Percentiles rank a stretch among this genome's conserved stretches.
Conservation (phyloP, 2,888 invertebrate genomes). For the Diabrotica balteata region DNA sequence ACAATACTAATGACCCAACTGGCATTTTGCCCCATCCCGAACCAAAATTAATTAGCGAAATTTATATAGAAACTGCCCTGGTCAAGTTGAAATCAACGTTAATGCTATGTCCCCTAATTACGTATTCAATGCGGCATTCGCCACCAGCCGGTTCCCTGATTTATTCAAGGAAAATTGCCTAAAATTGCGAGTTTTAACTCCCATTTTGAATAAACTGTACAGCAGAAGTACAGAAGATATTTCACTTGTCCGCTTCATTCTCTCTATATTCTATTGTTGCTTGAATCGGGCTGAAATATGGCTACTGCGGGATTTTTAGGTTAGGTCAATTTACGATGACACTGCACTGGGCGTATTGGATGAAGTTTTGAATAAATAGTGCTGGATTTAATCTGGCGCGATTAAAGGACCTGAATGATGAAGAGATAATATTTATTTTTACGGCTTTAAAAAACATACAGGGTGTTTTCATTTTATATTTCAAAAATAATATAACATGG, state of each 20-base stretch:
- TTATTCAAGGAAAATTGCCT: constrained; percentile 42
- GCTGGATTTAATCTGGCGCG: too few relatives aligned
- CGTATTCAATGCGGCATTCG: constrained; percentile 50
- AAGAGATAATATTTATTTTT: too few relatives aligned
- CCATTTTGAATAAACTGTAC: constrained; percentile 20
- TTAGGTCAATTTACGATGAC: constrained; percentile 2
- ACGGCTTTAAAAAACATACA: too few relatives aligned
- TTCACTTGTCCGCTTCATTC: constrained; percentile 20
- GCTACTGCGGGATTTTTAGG: constrained; percentile 4
- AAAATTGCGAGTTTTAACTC: constrained; percentile 27
- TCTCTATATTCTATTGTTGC: constrained; percentile 12
- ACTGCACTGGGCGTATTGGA: too few relatives aligned
- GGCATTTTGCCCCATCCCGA: constrained; percentile 14
- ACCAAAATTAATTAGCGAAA: constrained; percentile 56
- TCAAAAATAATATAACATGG: too few relatives aligned
- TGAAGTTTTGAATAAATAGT: too few relatives aligned
- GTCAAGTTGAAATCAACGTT: constrained; percentile 53
- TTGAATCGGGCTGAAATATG: constrained; percentile 4
- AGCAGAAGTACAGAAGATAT: constrained; percentile 16
- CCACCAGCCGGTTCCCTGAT: constrained; percentile 47
- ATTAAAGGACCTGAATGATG: too few relatives aligned
- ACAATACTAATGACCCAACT: constrained; percentile 13
- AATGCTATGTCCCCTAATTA: constrained; percentile 50
- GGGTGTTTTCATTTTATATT: too few relatives aligned
- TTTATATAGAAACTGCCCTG: constrained; percentile 51